Evolutionary conservation across 2,888 invertebrate genomes (phyloP), one percentile per base, ranked within the genome.

Genomic region (Platynereis dumerilii): DNA sequence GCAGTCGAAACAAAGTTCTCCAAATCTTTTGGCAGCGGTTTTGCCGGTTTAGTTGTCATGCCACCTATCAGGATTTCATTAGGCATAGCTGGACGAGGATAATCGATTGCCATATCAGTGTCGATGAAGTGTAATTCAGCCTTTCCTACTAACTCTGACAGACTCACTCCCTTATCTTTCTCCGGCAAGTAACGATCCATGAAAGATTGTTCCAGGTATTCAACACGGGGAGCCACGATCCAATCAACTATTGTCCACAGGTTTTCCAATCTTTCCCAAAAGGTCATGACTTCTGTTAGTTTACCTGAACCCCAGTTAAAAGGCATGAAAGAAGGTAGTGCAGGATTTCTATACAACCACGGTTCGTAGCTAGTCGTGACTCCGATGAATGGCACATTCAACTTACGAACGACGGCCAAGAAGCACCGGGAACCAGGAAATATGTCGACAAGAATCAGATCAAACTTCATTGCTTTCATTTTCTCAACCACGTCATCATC

Each of bases 31-130:
- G 65, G 34, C 17, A 69, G 55, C 0, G 69, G 59, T 54, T 55
- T 64, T 7, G 65, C 59, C 7, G 67, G 67, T 42, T 45, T 28
- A 2, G 63, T 62, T 7, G 65, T 53, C 44, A 68, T 44, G 12
- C 69, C 69, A 2, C 69, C 69, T n/a, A 67, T 57, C n/a, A 64
- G 24, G 28, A 68, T 60, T 56, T 64, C 67, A 55, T 69, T 67
- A n/a, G 69, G 65, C 67, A 67, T 67, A 3, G 54, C 57, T 5
- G 69, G 69, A 34, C 65, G 42, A 2, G 69, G 60, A 39, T 65
- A 69, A 27, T 69, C 69, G 20, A 69, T 55, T 2, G 65, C 42
- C 1, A 64, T 24, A 44, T 68, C 67, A 1, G 67, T 52, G 58
- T 68, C 67, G n/a, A 69, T 45, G 24, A 69, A 29, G 65, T 65